A percentile compares a stretch with the other conserved stretches of the same genome.
Conservation (phyloP, 92 coral and sea anemone genomes). For the Epizoanthus fatuus region DNA sequence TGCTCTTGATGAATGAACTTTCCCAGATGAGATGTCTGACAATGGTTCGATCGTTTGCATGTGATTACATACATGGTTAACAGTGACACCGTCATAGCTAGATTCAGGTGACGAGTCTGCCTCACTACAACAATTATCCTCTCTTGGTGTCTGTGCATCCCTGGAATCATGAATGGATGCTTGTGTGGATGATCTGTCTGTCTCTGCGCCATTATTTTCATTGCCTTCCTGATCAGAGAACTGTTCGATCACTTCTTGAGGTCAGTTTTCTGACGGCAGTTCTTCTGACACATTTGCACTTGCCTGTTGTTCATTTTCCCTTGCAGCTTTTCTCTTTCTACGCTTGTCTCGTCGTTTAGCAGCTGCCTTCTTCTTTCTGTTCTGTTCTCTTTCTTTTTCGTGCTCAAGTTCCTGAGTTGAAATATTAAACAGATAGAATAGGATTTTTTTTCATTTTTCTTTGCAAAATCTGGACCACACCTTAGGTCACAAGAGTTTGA, state of each 20-base stretch:
- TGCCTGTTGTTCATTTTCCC: constrained; percentile 74
- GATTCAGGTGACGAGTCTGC: constrained; percentile 44
- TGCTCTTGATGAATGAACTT: background rate
- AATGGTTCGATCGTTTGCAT: constrained; percentile 3
- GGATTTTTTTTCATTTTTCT: too few relatives aligned
- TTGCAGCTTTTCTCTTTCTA: constrained; percentile 90
- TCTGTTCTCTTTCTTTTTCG: constrained; percentile 94
- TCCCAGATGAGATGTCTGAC: background rate
- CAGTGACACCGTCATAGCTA: background rate
- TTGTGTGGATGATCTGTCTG: constrained; percentile 51
- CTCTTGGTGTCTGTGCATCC: constrained; percentile 5
- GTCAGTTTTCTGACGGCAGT: constrained; percentile 94
- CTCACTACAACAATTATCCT: constrained; percentile 52
- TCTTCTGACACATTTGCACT: constrained; percentile 73
- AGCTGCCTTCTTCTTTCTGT: constrained; percentile 96
- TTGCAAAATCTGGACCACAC: too few relatives aligned
- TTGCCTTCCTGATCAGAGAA: constrained; percentile 79
- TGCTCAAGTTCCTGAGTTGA: constrained; percentile 88
- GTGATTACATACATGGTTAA: constrained; percentile 17
- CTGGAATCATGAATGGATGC: constrained; percentile 21
- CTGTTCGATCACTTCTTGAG: constrained; percentile 76
- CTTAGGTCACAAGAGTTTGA: too few relatives aligned
- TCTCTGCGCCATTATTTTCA: constrained; percentile 71
- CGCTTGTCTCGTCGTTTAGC: constrained; percentile 97
- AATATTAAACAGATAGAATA: too few relatives aligned